These are phyloP conservation scores for Drosophila histrio DNA, from an alignment of 2,888 invertebrate genomes.

Conservation along the genomic window DNA sequence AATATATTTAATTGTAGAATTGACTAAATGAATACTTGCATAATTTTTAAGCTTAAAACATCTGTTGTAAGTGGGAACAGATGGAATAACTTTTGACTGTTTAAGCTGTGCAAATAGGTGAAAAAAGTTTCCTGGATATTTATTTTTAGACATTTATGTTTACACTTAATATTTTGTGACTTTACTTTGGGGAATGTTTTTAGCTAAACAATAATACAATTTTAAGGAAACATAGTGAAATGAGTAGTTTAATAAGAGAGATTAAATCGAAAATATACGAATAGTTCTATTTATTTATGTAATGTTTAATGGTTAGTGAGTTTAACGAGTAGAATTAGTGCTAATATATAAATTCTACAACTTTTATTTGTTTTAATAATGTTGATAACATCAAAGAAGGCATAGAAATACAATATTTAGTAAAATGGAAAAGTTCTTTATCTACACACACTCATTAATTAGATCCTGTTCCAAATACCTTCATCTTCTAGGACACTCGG, in stretches of 20 bases:
- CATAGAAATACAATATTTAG: too few relatives aligned
- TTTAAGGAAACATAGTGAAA: not conserved
- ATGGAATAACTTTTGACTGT: not conserved
- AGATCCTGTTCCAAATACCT: not conserved
- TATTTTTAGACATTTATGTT: constrained; percentile 9
- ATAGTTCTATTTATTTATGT: too few relatives aligned
- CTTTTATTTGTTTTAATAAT: too few relatives aligned
- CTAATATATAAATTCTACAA: too few relatives aligned
- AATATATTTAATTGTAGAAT: not conserved
- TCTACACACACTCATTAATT: not conserved
- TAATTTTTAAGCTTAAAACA: not conserved
- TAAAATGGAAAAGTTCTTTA: too few relatives aligned
- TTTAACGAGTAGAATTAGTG: too few relatives aligned
- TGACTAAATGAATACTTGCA: not conserved
- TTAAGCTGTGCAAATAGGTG: constrained; percentile 31
- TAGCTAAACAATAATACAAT: not conserved
- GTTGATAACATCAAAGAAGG: too few relatives aligned
- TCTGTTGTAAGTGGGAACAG: constrained; percentile 14
- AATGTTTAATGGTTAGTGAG: too few relatives aligned
- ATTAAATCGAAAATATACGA: too few relatives aligned
- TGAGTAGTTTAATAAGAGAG: not conserved
- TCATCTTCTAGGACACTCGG: constrained; percentile 19
- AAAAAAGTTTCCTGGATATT: constrained; percentile 21
- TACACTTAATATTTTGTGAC: not conserved
- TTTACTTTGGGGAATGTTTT: not conserved